Base-by-base conservation (phyloP, 2,797 vertebrate genomes). In the Galagoides demidoff region DNA sequence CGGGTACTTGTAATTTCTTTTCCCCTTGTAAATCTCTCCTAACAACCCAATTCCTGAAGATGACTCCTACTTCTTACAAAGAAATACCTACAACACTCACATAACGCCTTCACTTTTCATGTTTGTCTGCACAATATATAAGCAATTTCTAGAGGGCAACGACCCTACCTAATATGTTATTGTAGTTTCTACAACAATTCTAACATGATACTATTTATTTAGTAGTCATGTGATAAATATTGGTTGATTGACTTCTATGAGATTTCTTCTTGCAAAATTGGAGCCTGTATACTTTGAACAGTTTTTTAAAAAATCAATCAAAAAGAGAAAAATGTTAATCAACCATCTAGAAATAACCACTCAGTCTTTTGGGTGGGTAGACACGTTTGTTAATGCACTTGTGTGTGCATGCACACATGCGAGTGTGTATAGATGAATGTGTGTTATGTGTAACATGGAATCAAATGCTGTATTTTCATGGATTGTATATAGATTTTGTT, bases 211-310 rank as follows among this genome's bases (percentile, higher is more conserved):
- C 8, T 17, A 81, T 49, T 43, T 57, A 90, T 39, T 79, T 90
- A 25, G 74, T 2, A 74, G 31, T 1, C 27, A 23, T 76, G 8
- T 29, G 20, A 89, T 91, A 64, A 87, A 90, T 63, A 88, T 7
- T 70, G 57, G 49, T 55, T 81, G 84, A 83, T 2, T 39, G 14
- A 71, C 37, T 81, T 84, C 45, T 55, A 1, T 22, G 59, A 23
- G 9, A 89, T 77, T 82, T 92, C n/a, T 85, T 88, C 57, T 49
- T 84, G 31, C 34, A 92, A 92, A 90, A 87, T 74, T 23, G n/a
- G 66, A n/a, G 0, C 20, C 19, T 49, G 12, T 55, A 76, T 70
- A 34, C 70, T 74, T 5, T 39, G n/a, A 25, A 86, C 3, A 83
- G 43, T 55, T 88, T 92, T 84, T 71, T 43, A 7, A 70, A 82